phyloP scores from a whole-genome alignment of 2,797 vertebrate genomes.

The Trachops cirrhosus region DNA sequence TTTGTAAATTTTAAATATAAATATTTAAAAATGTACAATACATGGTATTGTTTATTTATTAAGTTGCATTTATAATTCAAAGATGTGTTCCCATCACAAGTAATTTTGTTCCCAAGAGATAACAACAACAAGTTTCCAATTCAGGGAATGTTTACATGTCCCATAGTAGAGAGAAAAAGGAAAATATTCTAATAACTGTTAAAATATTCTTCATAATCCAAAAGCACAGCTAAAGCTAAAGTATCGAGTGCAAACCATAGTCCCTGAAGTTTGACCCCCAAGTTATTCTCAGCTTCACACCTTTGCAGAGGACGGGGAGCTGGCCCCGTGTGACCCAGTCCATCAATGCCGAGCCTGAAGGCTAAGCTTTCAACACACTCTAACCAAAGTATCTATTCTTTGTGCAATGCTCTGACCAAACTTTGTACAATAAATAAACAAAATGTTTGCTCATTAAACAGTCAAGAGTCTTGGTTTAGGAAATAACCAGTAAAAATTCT shows the following conservation, averaged over 20 bases:
- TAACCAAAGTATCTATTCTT: conserved; percentile 5
- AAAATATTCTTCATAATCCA: background rate
- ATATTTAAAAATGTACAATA: background rate
- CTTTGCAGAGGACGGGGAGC: background rate
- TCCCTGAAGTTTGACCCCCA: background rate
- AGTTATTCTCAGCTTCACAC: background rate
- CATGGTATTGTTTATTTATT: background rate
- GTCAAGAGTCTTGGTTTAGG: background rate
- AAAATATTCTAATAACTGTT: background rate
- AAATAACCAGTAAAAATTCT: conserved; percentile 13
- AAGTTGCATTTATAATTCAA: conserved; percentile 18
- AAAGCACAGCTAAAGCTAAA: conserved; percentile 14
- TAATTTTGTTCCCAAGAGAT: background rate
- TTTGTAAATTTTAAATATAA: conserved; percentile 13
- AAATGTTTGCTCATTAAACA: conserved; percentile 12
- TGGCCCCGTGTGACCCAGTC: background rate
- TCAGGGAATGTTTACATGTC: background rate
- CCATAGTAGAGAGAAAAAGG: background rate
- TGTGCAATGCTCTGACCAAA: background rate
- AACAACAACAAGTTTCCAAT: conserved; percentile 1
- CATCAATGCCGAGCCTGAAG: background rate
- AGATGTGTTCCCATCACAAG: conserved; percentile 4
- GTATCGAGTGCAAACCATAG: background rate
- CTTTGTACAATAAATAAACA: background rate
- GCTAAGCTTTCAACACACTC: background rate